Base-by-base conservation (phyloP, 2,113 vertebrate genomes). In the Silurus glanis region DNA sequence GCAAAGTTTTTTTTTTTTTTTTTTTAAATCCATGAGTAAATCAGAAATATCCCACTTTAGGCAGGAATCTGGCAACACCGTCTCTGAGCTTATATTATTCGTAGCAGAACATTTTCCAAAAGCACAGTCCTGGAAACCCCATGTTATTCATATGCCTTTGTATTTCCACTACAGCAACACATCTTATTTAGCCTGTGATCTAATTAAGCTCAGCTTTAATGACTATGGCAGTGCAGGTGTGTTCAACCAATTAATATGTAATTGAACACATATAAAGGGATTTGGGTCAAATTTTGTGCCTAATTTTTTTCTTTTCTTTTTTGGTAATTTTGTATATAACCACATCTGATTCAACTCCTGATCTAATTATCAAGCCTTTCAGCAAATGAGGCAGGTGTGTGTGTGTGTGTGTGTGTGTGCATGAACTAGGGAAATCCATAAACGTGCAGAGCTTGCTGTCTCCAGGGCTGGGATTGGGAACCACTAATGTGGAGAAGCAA, bases 361-460 rank as follows among this genome's bases (percentile, higher is more conserved):
- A 66, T 82, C 66, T 58, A 83, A 83, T 84, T 74, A 72, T 74
- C 28, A 61, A 45, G 69, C 69, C 61, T 72, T 84, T 74, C 66
- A 74, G 69, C 5, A 49, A 45, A 51, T n/a, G 28, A 84, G 9
- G 53, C 66, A 83, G 66, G 56, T 59, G 67, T 58, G 82, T 81
- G 67, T 81, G 55, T 61, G 47, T 80, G 66, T 80, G 55, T 45
- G 19, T 61, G 37, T 45, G 56, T 37, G 79, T 83, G 56, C 58
- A 25, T 25, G 61, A 55, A 72, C 69, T 17, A n/a, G 37, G 49
- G 67, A 72, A 47, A 84, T 74, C 55, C 69, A 59, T 84, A 74
- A 84, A 74, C 16, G 56, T 59, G 37, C 37, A 59, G n/a, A 59
- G 69, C 55, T 47, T 84, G 67, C 7, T 47, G 69, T 74, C 69